A percentile compares a stretch with the other conserved stretches of the same genome.
These are phyloP conservation scores for Homarus gammarus DNA, from an alignment of 2,888 invertebrate genomes.

Conservation along the genomic window DNA sequence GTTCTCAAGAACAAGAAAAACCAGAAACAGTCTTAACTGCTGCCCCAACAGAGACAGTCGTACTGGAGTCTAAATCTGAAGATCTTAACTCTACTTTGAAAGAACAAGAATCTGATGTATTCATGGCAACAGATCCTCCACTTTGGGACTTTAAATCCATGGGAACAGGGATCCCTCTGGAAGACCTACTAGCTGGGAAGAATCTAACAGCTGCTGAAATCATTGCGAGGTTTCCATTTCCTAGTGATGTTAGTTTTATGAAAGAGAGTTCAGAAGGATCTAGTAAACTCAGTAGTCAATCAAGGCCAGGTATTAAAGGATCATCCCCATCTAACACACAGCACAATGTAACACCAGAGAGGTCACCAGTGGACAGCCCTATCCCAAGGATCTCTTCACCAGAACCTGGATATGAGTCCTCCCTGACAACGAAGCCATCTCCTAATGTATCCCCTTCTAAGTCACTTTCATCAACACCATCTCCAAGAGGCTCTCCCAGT, in stretches of 20 bases:
- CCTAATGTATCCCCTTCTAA: slow-evolving; percentile 54
- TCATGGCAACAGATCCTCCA: background rate
- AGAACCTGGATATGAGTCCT: slow-evolving; percentile 14
- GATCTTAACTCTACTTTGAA: background rate
- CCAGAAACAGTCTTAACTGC: slow-evolving; percentile 6
- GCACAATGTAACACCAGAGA: slow-evolving; percentile 62
- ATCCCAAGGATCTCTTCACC: slow-evolving; percentile 40
- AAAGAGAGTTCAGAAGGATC: slow-evolving; percentile 26
- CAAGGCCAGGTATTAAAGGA: background rate
- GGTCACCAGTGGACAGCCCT: slow-evolving; percentile 54
- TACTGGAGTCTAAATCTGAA: background rate
- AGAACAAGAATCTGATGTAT: slow-evolving; percentile 15
- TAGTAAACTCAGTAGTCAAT: slow-evolving; percentile 9
- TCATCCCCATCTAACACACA: slow-evolving; percentile 31
- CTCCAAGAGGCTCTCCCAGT: slow-evolving; percentile 52
- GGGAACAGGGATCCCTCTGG: slow-evolving; percentile 53
- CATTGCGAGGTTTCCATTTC: slow-evolving; percentile 64
- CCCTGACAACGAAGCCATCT: slow-evolving; percentile 25
- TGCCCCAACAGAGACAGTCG: background rate
- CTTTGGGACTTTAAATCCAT: slow-evolving; percentile 39
- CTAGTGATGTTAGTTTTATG: slow-evolving; percentile 70
- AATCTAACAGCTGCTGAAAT: slow-evolving; percentile 67
- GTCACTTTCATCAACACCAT: slow-evolving; percentile 54
- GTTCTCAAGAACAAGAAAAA: background rate
- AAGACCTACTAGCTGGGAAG: slow-evolving; percentile 55